These are phyloP conservation scores for Chrysodeixis includens DNA, from an alignment of 2,888 invertebrate species.

Conservation along the genomic window DNA sequence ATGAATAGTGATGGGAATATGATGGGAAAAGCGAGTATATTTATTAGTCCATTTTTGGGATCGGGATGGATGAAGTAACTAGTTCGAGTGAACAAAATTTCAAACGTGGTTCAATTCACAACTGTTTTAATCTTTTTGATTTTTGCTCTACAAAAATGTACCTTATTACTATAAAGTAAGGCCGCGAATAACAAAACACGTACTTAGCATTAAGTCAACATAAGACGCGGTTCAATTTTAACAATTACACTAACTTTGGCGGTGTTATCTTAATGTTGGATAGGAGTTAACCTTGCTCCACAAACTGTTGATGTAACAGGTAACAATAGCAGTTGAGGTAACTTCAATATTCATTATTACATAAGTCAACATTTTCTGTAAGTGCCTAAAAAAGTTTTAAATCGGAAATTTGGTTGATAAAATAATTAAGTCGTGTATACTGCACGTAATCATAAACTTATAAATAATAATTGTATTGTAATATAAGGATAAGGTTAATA, in stretches of 20 bases:
- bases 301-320: conserved; percentile 4
- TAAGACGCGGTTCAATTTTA: background rate
- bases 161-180: background rate
- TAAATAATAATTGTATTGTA: too few species aligned
- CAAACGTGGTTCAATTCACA: background rate
- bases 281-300: conserved; percentile 2
- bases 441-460: too few species aligned
- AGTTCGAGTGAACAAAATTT: background rate
- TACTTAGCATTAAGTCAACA: background rate
- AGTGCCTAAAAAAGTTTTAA: background rate
- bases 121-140: background rate
- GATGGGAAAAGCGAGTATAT: conserved; percentile 24
- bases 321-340: conserved; percentile 2
- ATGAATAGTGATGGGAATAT: conserved; percentile 41
- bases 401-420: background rate
- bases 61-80: conserved; percentile 30
- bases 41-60: conserved; percentile 30
- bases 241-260: conserved; percentile 4
- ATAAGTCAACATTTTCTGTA: background rate
- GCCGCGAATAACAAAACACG: background rate
- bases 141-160: background rate
- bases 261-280: background rate
- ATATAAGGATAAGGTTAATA: too few species aligned
- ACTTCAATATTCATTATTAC: background rate
- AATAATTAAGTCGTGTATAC: too few species aligned